Percentiles rank a stretch among this genome's conserved stretches.
Conservation (phyloP, 2,797 vertebrate species). For the Lemur catta region DNA sequence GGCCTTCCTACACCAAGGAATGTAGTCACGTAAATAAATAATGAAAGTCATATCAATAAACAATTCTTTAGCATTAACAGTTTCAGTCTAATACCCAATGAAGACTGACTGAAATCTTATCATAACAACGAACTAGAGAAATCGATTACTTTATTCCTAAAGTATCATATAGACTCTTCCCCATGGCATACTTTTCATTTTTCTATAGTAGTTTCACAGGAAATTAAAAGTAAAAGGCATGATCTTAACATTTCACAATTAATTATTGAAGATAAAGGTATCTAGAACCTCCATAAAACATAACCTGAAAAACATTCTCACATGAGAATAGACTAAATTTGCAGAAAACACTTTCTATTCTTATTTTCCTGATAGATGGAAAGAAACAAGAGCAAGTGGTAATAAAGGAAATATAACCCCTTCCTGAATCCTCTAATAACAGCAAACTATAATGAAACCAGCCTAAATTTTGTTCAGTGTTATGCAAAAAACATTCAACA, state of each 20-base stretch:
- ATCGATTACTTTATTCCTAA: neutral
- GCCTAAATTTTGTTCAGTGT: neutral
- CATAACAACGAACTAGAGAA: neutral
- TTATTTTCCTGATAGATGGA: constrained; percentile 9
- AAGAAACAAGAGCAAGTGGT: neutral
- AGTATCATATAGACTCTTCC: neutral
- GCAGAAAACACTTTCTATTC: constrained; percentile 21
- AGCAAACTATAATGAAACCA: neutral
- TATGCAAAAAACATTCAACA: neutral
- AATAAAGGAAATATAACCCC: constrained; percentile 13
- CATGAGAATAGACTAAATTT: constrained; percentile 18
- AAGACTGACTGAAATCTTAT: neutral
- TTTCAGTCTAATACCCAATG: neutral
- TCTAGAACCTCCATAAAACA: constrained; percentile 4
- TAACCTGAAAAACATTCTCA: constrained; percentile 20
- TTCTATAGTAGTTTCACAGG: neutral
- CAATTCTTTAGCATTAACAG: neutral
- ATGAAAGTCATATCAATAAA: neutral
- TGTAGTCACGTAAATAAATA: neutral
- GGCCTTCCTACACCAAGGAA: neutral
- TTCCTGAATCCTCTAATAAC: neutral
- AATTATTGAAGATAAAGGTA: constrained; percentile 32
- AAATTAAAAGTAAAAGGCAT: constrained; percentile 46
- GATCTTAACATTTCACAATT: constrained; percentile 24
- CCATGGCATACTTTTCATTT: neutral